These are phyloP conservation scores for Myotis pilosus DNA, from an alignment of 2,797 vertebrate species.

Conservation along the genomic window DNA sequence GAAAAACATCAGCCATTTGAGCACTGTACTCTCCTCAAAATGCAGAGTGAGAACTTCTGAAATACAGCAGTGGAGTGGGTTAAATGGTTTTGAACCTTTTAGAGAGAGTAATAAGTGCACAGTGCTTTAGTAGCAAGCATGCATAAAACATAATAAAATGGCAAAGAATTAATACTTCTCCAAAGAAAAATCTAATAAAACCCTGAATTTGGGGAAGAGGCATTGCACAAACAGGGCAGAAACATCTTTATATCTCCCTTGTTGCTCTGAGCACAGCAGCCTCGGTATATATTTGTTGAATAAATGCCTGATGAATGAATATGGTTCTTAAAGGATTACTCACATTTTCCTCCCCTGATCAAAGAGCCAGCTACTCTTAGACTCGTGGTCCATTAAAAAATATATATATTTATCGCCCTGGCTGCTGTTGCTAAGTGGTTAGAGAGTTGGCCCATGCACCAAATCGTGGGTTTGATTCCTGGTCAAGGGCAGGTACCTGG, in stretches of 20 bases:
- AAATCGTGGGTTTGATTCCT: neutral
- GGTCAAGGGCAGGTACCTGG: neutral
- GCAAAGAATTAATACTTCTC: conserved; percentile 60
- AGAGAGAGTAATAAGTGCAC: conserved; percentile 49
- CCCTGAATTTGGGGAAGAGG: conserved; percentile 31
- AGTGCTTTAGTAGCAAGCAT: conserved; percentile 58
- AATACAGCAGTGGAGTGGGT: conserved; percentile 21
- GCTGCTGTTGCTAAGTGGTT: neutral
- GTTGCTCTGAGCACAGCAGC: neutral
- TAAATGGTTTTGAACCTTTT: conserved; percentile 50
- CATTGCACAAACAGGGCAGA: neutral
- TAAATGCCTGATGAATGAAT: conserved; percentile 48
- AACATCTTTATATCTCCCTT: conserved; percentile 46
- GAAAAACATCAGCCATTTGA: conserved; percentile 38
- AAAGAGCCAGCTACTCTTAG: conserved; percentile 23
- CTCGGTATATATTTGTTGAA: conserved; percentile 33
- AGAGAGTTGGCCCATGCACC: neutral
- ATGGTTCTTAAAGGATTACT: conserved; percentile 36
- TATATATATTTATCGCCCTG: neutral
- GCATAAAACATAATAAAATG: conserved; percentile 65
- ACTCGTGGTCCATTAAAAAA: conserved; percentile 25
- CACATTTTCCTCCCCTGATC: conserved; percentile 27
- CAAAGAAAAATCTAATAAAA: conserved; percentile 68
- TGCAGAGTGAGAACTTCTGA: neutral
- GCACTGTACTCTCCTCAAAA: conserved; percentile 2